Conservation (phyloP, 1,140 invertebrate genomes). For the Aleiodes sp. region DNA sequence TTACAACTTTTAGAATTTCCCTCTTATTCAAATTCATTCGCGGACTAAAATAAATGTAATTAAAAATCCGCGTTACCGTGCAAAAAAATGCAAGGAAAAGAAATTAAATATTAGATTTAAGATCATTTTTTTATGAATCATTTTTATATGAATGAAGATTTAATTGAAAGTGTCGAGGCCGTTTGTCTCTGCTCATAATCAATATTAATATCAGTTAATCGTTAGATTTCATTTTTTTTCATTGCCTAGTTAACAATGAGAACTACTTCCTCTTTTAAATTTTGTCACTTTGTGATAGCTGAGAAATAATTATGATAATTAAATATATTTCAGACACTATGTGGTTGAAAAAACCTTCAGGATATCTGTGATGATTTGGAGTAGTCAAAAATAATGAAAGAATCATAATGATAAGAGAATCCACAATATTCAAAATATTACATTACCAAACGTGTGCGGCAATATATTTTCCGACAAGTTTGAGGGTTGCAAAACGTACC, state of each 20-base stretch:
- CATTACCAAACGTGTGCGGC: too few species aligned
- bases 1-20: too few species aligned
- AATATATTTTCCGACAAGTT: too few species aligned
- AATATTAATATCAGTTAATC: slow-evolving; percentile 8
- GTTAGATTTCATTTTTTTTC: not conserved
- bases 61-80: not conserved
- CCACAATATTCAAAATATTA: too few species aligned
- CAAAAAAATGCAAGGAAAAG: not conserved
- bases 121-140: not conserved
- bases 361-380: not conserved
- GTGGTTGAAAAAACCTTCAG: not conserved
- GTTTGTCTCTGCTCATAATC: slow-evolving; percentile 6
- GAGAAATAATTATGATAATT: slow-evolving; percentile 6
- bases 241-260: not conserved
- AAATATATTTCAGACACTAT: not conserved
- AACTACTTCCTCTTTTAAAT: not conserved
- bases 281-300: slow-evolving; percentile 12
- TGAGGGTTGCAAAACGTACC: too few species aligned
- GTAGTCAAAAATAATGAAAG: not conserved
- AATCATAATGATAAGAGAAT: too few species aligned
- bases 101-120: not conserved
- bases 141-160: slow-evolving; percentile 5
- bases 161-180: slow-evolving; percentile 18
- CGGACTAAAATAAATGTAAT: not conserved
- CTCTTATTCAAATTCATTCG: not conserved